Evolutionary conservation across 2,797 vertebrate genomes (phyloP).

Genomic region (Pogoniulus pusillus): DNA sequence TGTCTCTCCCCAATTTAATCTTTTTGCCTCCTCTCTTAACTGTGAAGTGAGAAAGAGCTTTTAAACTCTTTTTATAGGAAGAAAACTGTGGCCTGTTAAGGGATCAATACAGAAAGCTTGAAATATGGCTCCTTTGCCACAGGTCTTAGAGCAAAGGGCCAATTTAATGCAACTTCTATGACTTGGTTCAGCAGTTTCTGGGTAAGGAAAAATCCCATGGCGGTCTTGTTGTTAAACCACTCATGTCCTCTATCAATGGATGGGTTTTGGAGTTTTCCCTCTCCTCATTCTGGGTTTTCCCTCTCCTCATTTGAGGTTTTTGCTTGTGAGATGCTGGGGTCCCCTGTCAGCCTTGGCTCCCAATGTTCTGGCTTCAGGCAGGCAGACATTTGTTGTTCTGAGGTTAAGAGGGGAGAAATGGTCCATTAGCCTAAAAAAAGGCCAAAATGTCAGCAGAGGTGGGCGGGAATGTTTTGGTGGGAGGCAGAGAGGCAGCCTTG

Average conservation of each 20-base stretch:
- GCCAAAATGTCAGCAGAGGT: neutral
- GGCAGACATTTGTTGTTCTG: accelerated
- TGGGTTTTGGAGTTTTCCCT: neutral
- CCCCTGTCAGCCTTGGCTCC: neutral
- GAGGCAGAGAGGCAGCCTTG: neutral
- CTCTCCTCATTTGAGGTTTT: too few species aligned
- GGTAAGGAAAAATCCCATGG: neutral
- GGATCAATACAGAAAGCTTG: neutral
- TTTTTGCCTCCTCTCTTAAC: neutral
- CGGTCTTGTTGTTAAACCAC: neutral
- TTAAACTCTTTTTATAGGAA: neutral
- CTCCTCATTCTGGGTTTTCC: neutral
- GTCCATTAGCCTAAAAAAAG: neutral
- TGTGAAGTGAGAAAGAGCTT: neutral
- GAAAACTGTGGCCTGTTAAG: neutral
- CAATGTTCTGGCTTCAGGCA: neutral
- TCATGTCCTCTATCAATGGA: accelerated
- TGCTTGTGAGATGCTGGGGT: neutral
- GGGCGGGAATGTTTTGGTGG: neutral
- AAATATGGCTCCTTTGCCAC: neutral
- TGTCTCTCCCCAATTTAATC: neutral
- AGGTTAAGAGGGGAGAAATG: neutral
- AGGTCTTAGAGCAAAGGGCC: neutral
- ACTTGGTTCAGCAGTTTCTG: neutral
- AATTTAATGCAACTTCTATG: accelerated